phyloP scores from a whole-genome alignment of 2,797 vertebrate genomes.

The Schizopygopsis pylzovi region DNA sequence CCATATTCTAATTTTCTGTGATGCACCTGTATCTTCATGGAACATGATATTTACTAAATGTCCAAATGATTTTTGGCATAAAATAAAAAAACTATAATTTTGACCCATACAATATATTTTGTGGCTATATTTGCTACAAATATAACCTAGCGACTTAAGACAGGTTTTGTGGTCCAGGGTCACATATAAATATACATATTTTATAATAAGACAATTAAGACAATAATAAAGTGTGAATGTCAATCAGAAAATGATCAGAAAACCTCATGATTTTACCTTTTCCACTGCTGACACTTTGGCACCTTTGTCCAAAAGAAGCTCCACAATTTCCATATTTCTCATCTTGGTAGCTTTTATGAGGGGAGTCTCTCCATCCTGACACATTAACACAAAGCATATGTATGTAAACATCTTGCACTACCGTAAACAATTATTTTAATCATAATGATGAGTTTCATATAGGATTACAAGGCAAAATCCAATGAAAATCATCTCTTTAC shows the following conservation, averaged over 20 bases:
- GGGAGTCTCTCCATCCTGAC: conserved; percentile 93
- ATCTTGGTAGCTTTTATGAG: conserved; percentile 99
- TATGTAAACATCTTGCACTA: neutral
- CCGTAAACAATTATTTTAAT: neutral
- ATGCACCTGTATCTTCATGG: no score
- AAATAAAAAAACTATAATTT: no score
- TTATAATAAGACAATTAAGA: no score
- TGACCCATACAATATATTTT: no score
- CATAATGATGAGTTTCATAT: neutral
- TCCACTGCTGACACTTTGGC: conserved; percentile 96
- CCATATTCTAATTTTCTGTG: no score
- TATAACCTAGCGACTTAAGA: no score
- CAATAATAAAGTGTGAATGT: neutral
- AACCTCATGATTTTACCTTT: conserved; percentile 79
- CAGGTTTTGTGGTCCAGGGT: no score
- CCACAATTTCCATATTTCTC: conserved; percentile 97
- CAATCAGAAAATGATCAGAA: neutral
- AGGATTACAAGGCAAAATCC: neutral
- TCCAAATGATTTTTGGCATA: no score
- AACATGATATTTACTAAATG: no score
- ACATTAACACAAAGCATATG: conserved; percentile 26
- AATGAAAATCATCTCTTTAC: conserved; percentile 69
- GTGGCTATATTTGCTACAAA: no score
- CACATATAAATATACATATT: no score
- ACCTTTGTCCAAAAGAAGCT: conserved; percentile 94